Conservation (phyloP, 1,140 invertebrate genomes). For the Cyclargus thomasi region DNA sequence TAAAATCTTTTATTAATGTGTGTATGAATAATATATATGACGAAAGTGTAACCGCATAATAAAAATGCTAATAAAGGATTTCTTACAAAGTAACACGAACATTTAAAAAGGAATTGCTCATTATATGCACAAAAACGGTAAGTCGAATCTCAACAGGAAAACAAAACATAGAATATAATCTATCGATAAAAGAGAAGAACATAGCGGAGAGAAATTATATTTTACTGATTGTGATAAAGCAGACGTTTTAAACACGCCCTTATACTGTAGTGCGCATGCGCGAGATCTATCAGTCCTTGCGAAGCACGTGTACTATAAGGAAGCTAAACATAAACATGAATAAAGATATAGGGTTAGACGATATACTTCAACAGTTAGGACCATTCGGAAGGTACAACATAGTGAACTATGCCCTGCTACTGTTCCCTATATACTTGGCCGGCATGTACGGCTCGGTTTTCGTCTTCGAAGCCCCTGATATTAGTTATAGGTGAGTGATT, state of each 20-base stretch:
- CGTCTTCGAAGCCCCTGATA: slow-evolving; percentile 60
- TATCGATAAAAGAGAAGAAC: background rate
- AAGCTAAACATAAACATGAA: slow-evolving; percentile 35
- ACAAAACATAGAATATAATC: no score
- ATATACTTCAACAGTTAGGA: slow-evolving; percentile 47
- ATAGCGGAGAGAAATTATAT: background rate
- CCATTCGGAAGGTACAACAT: slow-evolving; percentile 61
- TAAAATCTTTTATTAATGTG: background rate
- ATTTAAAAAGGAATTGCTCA: no score
- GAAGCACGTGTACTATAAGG: slow-evolving; percentile 16
- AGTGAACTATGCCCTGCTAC: slow-evolving; percentile 56
- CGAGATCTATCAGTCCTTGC: slow-evolving; percentile 29
- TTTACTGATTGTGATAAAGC: background rate
- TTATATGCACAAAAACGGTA: no score
- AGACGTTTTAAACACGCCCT: background rate
- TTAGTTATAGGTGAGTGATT: slow-evolving; percentile 53
- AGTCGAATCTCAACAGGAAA: no score
- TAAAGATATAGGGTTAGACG: slow-evolving; percentile 47
- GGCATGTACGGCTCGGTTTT: slow-evolving; percentile 62
- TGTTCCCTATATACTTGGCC: slow-evolving; percentile 62
- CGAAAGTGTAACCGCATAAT: background rate
- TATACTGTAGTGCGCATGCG: slow-evolving; percentile 31
- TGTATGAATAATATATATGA: background rate
- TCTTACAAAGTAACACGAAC: background rate
- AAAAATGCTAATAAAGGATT: background rate